These are phyloP conservation scores for Drosophila anomelani DNA, from an alignment of 2,888 invertebrate genomes.

Conservation along the genomic window DNA sequence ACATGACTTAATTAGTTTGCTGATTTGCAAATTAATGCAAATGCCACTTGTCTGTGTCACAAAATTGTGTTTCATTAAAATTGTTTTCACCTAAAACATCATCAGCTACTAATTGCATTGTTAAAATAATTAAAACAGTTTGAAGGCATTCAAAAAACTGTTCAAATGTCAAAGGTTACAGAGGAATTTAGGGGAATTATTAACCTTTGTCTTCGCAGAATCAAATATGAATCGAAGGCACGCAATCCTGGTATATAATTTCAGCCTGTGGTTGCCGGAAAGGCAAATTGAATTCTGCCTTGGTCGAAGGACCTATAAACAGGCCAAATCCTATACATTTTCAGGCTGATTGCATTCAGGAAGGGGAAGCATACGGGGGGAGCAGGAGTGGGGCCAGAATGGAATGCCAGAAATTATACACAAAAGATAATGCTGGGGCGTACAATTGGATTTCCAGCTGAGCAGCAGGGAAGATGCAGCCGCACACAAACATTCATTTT, in stretches of 20 bases:
- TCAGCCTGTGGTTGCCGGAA: conserved; percentile 25
- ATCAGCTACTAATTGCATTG: conserved; percentile 1
- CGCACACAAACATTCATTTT: conserved; percentile 70
- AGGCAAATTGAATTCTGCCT: conserved; percentile 63
- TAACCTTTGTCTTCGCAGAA: conserved; percentile 5
- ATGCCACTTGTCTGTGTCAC: neutral
- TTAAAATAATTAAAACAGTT: conserved; percentile 1
- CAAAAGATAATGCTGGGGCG: conserved; percentile 64
- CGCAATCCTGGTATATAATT: conserved; percentile 16
- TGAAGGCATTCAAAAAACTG: neutral
- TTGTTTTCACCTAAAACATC: neutral
- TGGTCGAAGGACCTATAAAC: conserved; percentile 36
- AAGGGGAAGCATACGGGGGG: neutral
- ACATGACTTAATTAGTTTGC: neutral
- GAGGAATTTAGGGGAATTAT: conserved; percentile 2
- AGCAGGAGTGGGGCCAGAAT: conserved; percentile 12
- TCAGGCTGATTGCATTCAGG: conserved; percentile 52
- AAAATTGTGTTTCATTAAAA: conserved; percentile 2
- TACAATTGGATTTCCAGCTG: conserved; percentile 67
- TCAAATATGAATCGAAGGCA: conserved; percentile 3
- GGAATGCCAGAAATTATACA: conserved; percentile 69
- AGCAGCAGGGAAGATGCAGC: conserved; percentile 28
- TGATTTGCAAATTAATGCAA: conserved; percentile 5
- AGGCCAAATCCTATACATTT: conserved; percentile 44
- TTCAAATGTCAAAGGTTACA: neutral